Base-by-base conservation (phyloP, 2,113 vertebrate species). In the Hypanus sabinus region DNA sequence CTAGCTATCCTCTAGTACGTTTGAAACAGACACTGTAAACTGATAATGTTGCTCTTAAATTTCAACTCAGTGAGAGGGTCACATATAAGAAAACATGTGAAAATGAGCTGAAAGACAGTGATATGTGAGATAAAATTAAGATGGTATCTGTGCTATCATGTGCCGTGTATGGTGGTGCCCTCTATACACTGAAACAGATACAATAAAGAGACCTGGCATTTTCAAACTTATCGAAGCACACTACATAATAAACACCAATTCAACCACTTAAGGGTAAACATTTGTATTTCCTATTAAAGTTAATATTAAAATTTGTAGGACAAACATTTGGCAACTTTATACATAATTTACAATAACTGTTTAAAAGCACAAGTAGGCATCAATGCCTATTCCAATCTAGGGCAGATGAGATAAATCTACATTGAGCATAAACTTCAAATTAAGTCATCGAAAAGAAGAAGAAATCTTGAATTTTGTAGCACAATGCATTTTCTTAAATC, bases 261-360 rank as follows among this genome's bases (percentile, higher is more conserved):
- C 68, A 73, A 11, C 91, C 71, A 65, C 24, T 93, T 73, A 36
- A 93, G 30, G 68, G 68, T 46, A 73, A 73, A 93, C 73, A 71
- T 20, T 55, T 73, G 33, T 93, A 73, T 93, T 93, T 93, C 70
- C 68, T 27, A 9, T 93, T 68, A 87, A 18, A 73, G 91, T 73
- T 38, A 93, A 73, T 75, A 55, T 93, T 73, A 93, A 93, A 93
- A 33, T 46, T 55, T 46, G 85, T 65, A 73, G 91, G 91, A 30
- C 36, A 93, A 73, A 93, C 91, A 30, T 90, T 65, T 73, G 65
- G 71, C 36, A 93, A 75, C 68, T 73, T 93, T 93, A 46, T 93
- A 93, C 91, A 93, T 93, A 73, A 93, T 93, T 93, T 93, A 93
- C 91, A 93, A 62, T 70, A 46, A 93, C 22, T 27, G 20, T 73